These are phyloP conservation scores for Boulengeromyrus knoepffleri DNA, from an alignment of 2,113 vertebrate species.

Conservation along the genomic window DNA sequence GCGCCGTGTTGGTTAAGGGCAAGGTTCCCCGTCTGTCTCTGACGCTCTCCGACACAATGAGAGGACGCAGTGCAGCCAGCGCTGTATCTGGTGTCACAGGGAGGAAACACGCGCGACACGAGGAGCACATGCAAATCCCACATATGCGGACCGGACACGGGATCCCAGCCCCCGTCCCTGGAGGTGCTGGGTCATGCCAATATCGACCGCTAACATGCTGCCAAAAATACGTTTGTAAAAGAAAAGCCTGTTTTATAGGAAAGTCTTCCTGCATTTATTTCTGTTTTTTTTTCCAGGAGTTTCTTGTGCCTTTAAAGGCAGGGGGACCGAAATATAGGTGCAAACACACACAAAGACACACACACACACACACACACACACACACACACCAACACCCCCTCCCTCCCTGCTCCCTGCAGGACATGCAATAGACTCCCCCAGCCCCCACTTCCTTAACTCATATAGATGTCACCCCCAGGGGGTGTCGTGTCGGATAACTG, in stretches of 20 bases:
- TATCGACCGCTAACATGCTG: not conserved
- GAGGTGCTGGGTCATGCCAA: not conserved
- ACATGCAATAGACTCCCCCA: conserved; percentile 45
- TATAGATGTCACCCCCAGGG: conserved; percentile 45
- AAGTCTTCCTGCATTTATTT: not conserved
- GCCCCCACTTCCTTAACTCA: conserved; percentile 44
- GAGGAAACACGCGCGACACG: not conserved
- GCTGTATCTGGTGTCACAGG: not conserved
- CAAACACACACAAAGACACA: conserved; percentile 15
- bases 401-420: conserved; percentile 19
- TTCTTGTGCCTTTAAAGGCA: not conserved
- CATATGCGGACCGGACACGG: not conserved
- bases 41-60: not conserved
- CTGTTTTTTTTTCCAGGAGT: not conserved
- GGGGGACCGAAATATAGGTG: not conserved
- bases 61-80: not conserved
- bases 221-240: not conserved
- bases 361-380: conserved; percentile 20
- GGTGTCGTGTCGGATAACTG: not conserved
- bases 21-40: not conserved
- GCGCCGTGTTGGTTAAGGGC: not conserved
- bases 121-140: not conserved
- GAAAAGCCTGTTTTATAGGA: not conserved
- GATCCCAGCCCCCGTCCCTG: not conserved
- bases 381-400: conserved; percentile 18